Base-by-base conservation (phyloP, 2,888 invertebrate species). In the Gnatocerus cornutus region DNA sequence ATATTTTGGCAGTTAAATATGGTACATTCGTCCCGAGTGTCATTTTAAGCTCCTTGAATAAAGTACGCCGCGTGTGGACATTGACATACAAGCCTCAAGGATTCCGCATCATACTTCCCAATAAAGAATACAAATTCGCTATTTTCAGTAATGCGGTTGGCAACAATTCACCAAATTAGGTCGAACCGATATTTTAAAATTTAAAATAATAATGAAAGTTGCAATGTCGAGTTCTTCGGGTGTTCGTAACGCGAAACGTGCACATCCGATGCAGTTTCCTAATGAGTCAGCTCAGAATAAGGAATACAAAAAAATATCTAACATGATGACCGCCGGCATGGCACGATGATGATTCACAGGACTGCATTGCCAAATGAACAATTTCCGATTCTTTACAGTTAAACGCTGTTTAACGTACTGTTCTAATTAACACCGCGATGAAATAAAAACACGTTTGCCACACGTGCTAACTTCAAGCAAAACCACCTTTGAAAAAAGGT, bases 341-440 rank as follows among this genome's bases (percentile, higher is more conserved):
- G 50, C 30, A 55, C 39, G 39, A 63, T 63, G 39, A 63, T 63
- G 63, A 63, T 29, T 63, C 63, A 63, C 53, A 27, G 30, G 48
- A 27, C 21, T 21, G 21, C 21, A 21, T 21, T 21, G 21, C 41
- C 43, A 29, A 41, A 48, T 61, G 50, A 61, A 61, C 48, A 39
- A 61, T 50, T 48, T 61, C 46, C 59, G 30, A 50, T 27, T 50
- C 50, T 50, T 62, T 45, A 27, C 50, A 56, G 41, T 41, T 56
- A 53, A 16, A 52, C 4, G 21, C 21, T 21, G 21, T 14, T 52
- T 12, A n/a, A 52, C 33, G 29, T 27, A 30, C 33, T 10, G 52
- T 30, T 30, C 30, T 48, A 48, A 48, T 48, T 48, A 48, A 27
- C 37, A 37, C n/a, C 37, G 21, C 21, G 21, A 21, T 21, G 21